Base-by-base conservation (phyloP, 2,888 invertebrate genomes). In the Disparrhopalites patrizii region DNA sequence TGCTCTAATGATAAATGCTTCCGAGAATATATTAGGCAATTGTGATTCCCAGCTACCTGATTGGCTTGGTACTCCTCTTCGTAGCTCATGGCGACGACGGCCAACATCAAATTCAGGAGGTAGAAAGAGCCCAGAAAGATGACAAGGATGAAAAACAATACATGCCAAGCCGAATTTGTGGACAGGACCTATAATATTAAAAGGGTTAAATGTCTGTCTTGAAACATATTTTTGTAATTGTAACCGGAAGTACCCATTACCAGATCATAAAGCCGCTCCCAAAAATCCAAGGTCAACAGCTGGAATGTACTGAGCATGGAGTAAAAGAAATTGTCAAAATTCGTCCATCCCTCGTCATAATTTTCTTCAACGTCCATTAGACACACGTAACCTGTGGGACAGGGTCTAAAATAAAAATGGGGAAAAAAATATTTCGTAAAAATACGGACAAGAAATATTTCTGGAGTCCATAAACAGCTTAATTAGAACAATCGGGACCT, bases 41-140 rank as follows among this genome's bases (percentile, higher is more conserved):
- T 10, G n/a, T n/a, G n/a, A n/a, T n/a, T n/a, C n/a, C n/a, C n/a
- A n/a, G n/a, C n/a, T n/a, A n/a, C n/a, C 75, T 91, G 91, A 83
- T 91, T 91, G 68, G 91, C 92, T 83, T 92, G 91, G 70, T 92
- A 93, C 82, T 93, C 93, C 81, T 95, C 94, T 81, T 96, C 95
- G 80, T 96, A 97, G 82, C 93, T 92, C 81, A 96, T 87, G 72
- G 95, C 94, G 70, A 97, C 96, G 78, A 97, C 96, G 81, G 96
- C 96, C 82, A 96, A 85, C 93, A 96, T 96, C 81, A 97, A 84
- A 64, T 75, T 75, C 79, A 97, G 93, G 78, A 97, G 87, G 83
- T 97, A 97, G 85, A 96, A 96, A 63, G 96, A 94, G 76, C 96
- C 96, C 81, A 96, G 94, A 84, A 96, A 96, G 77, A 96, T 93